A percentile compares a stretch with the other conserved stretches of the same genome.
These are phyloP conservation scores for Pterois miles DNA, from an alignment of 2,797 vertebrate species.

Conservation along the genomic window DNA sequence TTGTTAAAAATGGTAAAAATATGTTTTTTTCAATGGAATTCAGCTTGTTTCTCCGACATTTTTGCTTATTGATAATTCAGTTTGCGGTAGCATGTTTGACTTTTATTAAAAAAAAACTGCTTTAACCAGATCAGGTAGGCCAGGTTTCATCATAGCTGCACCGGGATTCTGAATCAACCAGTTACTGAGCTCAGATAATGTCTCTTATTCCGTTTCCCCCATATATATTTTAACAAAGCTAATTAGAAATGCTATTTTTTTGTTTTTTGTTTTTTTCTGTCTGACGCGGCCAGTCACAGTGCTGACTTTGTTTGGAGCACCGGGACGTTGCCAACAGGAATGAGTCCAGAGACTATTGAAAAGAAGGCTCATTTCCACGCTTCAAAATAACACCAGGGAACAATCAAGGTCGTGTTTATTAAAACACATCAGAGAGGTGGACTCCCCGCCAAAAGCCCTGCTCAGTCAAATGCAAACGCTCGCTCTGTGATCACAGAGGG, in stretches of 20 bases:
- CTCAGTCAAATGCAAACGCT: constrained; percentile 56
- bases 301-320: constrained; percentile 73
- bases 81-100: neutral
- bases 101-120: neutral
- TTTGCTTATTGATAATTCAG: no score
- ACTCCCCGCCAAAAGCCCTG: constrained; percentile 61
- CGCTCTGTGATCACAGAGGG: constrained; percentile 57
- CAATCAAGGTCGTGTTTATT: constrained; percentile 80
- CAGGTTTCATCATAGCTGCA: neutral
- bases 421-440: constrained; percentile 75
- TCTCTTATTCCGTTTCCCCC: constrained; percentile 23
- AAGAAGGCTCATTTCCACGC: constrained; percentile 77
- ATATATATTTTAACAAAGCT: constrained; percentile 66
- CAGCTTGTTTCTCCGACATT: neutral
- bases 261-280: no score
- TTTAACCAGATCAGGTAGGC: neutral
- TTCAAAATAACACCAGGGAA: constrained; percentile 77
- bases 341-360: constrained; percentile 74
- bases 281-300: constrained; percentile 64
- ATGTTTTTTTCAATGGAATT: neutral
- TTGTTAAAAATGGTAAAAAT: neutral
- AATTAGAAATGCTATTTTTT: constrained; percentile 82
- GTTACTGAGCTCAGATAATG: constrained; percentile 48
- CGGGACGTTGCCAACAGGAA: constrained; percentile 75
- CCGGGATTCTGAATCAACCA: constrained; percentile 25